Percentiles rank a stretch among this genome's conserved stretches.
Evolutionary conservation across 92 coral and sea anemone genomes (phyloP).

Genomic region (Umimayanthus chanpuru): DNA sequence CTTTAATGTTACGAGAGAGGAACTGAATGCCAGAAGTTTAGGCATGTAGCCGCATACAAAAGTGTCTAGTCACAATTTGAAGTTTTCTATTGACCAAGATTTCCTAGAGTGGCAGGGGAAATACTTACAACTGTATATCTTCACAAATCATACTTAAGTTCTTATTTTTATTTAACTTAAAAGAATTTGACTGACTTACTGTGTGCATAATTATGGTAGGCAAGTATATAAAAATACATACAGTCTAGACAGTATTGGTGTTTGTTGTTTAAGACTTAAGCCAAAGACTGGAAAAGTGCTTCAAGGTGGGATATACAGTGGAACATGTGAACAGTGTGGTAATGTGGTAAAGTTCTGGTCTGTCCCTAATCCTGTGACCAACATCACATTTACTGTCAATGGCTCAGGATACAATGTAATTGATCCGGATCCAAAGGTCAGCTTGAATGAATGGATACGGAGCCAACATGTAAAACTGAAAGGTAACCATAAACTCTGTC

Average conservation of each 20-base stretch:
- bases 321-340: slow-evolving; percentile 57
- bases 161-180: too few relatives aligned
- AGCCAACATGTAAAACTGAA: slow-evolving; percentile 67
- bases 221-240: too few relatives aligned
- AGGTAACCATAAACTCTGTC: slow-evolving; percentile 54
- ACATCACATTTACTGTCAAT: slow-evolving; percentile 68
- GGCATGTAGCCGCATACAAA: too few relatives aligned
- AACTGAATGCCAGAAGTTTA: too few relatives aligned
- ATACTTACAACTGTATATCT: too few relatives aligned
- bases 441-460: slow-evolving; percentile 85
- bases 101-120: too few relatives aligned
- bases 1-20: too few relatives aligned
- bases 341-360: slow-evolving; percentile 64
- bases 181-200: too few relatives aligned
- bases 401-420: slow-evolving; percentile 63
- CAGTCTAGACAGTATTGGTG: neutral
- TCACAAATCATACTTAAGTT: too few relatives aligned
- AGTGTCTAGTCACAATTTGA: too few relatives aligned
- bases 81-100: too few relatives aligned
- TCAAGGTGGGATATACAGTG: slow-evolving; percentile 68
- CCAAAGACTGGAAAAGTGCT: slow-evolving; percentile 62
- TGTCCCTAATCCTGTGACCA: slow-evolving; percentile 53
- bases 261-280: slow-evolving; percentile 50
- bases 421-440: slow-evolving; percentile 71
- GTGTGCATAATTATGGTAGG: too few relatives aligned